Conservation (phyloP, 92 coral and sea anemone species). For the Blastomussa wellsi region DNA sequence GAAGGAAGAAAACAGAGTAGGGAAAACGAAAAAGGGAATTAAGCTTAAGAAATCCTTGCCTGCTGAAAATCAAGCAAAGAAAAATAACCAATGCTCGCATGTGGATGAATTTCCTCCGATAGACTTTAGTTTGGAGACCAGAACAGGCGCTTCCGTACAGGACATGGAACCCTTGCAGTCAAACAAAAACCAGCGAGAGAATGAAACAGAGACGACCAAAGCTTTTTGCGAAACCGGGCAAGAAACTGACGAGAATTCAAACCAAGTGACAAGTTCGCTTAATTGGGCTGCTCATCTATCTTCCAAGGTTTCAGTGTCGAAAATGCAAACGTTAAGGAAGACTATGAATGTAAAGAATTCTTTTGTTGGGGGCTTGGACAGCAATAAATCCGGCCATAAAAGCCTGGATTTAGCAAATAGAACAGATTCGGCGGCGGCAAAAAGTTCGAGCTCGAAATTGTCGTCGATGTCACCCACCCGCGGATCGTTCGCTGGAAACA, state of each 20-base stretch:
- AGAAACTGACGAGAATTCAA: slow-evolving; percentile 28
- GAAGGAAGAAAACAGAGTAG: neutral
- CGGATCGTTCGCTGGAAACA: neutral
- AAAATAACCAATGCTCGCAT: neutral
- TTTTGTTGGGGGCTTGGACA: neutral
- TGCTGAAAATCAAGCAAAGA: neutral
- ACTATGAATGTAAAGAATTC: neutral
- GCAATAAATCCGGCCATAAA: neutral
- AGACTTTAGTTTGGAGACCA: neutral
- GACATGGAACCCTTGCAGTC: neutral
- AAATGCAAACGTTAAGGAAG: neutral
- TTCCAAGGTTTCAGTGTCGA: neutral
- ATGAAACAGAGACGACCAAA: slow-evolving; percentile 1
- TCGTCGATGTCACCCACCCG: neutral
- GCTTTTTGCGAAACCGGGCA: slow-evolving; percentile 1
- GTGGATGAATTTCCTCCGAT: slow-evolving; percentile 4
- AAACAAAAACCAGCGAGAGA: neutral
- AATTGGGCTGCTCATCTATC: neutral
- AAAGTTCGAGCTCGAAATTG: neutral
- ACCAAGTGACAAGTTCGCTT: slow-evolving; percentile 12
- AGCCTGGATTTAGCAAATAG: neutral
- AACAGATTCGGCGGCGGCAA: neutral
- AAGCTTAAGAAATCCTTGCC: neutral
- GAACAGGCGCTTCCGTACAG: neutral
- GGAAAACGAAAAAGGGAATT: neutral